Evolutionary conservation across 2,888 invertebrate species (phyloP), one percentile per base, ranked within the genome.

Genomic region (Oxyteleia sp.): DNA sequence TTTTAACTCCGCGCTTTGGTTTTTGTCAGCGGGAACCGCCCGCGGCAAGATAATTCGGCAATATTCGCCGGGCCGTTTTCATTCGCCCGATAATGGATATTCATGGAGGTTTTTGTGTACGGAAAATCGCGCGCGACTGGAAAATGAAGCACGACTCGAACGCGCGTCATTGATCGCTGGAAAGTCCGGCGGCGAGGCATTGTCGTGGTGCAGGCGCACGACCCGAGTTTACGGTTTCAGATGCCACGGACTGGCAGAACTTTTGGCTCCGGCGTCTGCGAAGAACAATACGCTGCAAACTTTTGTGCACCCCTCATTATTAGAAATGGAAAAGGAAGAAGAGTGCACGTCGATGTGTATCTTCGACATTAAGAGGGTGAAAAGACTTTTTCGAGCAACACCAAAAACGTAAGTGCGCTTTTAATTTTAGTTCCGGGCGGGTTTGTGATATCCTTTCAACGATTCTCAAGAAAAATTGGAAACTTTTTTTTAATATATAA

Each of bases 241-340:
- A 61, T 63, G 57, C 15, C 26, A n/a, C 18, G n/a, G 47, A 47
- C 29, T 47, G 32, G 18, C 20, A 32, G 35, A 64, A 64, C 63
- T 64, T 64, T 26, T 64, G 63, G 35, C 49, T 64, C 15, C 10
- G 16, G 4, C 49, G 11, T 49, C 23, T 35, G n/a, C 8, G 49
- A 49, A 64, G 49, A 64, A 64, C 49, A 64, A 64, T 49, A 49
- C 16, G n/a, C 18, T 3, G n/a, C 10, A 35, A 64, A 64, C 63
- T 49, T 64, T 64, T 32, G 63, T 49, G 16, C 35, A 29, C 57
- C 23, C 13, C 10, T 41, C 41, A 41, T 4, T 41, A 57, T 57
- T n/a, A 47, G 11, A n/a, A 61, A 13, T 13, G 8, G 3, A 2
- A 41, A 41, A 41, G 8, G 11, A 26, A 43, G n/a, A 2, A 38